Evolutionary conservation across 2,888 invertebrate species (phyloP), one percentile per base, ranked within the genome.

Genomic region (Amiota minor): DNA sequence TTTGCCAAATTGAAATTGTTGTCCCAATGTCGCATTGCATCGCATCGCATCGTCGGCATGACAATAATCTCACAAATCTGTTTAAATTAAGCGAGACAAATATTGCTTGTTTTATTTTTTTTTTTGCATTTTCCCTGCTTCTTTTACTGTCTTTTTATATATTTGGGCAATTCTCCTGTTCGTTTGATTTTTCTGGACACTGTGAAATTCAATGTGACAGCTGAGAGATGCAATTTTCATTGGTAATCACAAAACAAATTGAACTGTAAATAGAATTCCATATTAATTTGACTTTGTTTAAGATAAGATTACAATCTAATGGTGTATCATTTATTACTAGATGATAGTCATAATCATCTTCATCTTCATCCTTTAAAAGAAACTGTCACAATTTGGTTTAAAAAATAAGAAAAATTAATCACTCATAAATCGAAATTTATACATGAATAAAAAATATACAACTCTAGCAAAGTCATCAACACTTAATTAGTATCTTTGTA

Each of bases 21-120:
- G 85, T 85, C 76, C 84, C 76, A 84, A 83, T 83, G 11, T 18
- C 59, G 59, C 16, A 59, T 59, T 18, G 56, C 56, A 56, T 56
- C n/a, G 59, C 59, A 59, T 59, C 59, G 20, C 59, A 47, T 64
- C 68, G 84, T 86, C 80, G 84, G 86, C 83, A 84, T 84, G 84
- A 85, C 86, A 86, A 85, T 86, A 84, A 86, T 84, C 86, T 86
- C 81, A 80, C 86, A 84, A 86, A 84, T 84, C 86, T 84, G 84
- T 84, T 84, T 84, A 86, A 86, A 86, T 84, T 84, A 84, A 84
- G 86, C 84, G 86, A 86, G 86, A 84, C 84, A 84, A 84, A 84
- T 84, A 86, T 82, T 84, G 85, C 84, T 82, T 81, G 79, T 72
- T 77, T 47, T 56, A 20, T 72, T 61, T 70, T 76, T 56, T 50